These are phyloP conservation scores for Athalia rosae DNA, from an alignment of 2,888 invertebrate species.

Conservation along the genomic window DNA sequence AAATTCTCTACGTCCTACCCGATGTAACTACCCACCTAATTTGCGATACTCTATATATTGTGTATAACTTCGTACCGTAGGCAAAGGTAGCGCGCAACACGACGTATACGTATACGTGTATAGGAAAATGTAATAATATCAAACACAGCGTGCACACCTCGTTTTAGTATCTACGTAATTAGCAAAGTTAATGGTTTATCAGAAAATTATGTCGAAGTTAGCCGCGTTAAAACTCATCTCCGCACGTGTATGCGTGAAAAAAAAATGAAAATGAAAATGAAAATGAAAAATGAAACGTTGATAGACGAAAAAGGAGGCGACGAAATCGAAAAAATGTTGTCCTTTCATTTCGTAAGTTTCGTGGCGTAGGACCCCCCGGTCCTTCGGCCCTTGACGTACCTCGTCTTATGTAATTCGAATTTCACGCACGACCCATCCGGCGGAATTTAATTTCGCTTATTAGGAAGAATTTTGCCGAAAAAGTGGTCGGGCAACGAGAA, in stretches of 20 bases:
- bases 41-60: slow-evolving; percentile 23
- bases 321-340: too few species aligned
- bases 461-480: too few species aligned
- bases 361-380: too few species aligned
- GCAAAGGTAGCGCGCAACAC: neutral
- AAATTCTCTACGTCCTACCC: slow-evolving; percentile 16
- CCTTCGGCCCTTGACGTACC: too few species aligned
- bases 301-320: too few species aligned
- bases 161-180: slow-evolving; percentile 49
- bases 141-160: slow-evolving; percentile 33
- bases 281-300: too few species aligned
- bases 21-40: slow-evolving; percentile 42
- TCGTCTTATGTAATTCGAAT: too few species aligned
- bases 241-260: neutral
- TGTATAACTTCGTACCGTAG: neutral
- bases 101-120: too few species aligned
- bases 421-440: too few species aligned
- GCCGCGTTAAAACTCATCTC: neutral
- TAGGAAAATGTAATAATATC: neutral
- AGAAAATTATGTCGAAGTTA: slow-evolving; percentile 49
- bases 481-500: too few species aligned
- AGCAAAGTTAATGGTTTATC: slow-evolving; percentile 52
- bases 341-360: too few species aligned
- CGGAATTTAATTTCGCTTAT: too few species aligned
- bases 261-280: neutral